Percentiles rank a stretch among this genome's conserved stretches.
phyloP scores from a whole-genome alignment of 1,140 invertebrate species.

The Drosophila leontia region DNA sequence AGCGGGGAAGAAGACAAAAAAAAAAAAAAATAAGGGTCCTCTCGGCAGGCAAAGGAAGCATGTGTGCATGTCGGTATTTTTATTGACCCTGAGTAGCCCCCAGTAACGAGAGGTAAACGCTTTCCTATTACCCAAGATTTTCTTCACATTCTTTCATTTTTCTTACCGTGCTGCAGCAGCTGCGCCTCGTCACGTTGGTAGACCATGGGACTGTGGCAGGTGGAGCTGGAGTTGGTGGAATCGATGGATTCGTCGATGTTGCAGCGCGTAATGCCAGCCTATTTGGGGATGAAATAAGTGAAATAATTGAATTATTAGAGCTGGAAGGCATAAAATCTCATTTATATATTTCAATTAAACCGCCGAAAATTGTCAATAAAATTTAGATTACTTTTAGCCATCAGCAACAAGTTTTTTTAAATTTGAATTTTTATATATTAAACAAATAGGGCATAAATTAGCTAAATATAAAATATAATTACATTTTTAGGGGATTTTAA shows the following conservation, averaged over 20 bases:
- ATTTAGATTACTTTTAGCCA: not conserved
- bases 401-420: not conserved
- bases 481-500: not conserved
- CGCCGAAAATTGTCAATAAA: not conserved
- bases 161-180: slow-evolving; percentile 79
- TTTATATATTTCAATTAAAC: not conserved
- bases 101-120: slow-evolving; percentile 25
- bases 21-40: not conserved
- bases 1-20: too few species aligned
- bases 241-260: slow-evolving; percentile 84
- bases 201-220: slow-evolving; percentile 84
- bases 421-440: not conserved
- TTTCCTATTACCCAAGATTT: slow-evolving; percentile 31
- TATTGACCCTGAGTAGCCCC: slow-evolving; percentile 61
- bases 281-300: not conserved
- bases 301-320: slow-evolving; percentile 8
- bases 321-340: slow-evolving; percentile 6
- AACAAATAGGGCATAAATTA: not conserved
- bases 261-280: slow-evolving; percentile 84
- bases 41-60: slow-evolving; percentile 5
- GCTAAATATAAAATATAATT: too few species aligned
- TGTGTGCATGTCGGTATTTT: slow-evolving; percentile 67
- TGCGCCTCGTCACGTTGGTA: slow-evolving; percentile 83
- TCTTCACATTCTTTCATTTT: slow-evolving; percentile 5
- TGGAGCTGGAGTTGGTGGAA: slow-evolving; percentile 83